Evolutionary conservation across 2,888 invertebrate species (phyloP), one percentile per base, ranked within the genome.

Genomic region (Metellina segmentata): DNA sequence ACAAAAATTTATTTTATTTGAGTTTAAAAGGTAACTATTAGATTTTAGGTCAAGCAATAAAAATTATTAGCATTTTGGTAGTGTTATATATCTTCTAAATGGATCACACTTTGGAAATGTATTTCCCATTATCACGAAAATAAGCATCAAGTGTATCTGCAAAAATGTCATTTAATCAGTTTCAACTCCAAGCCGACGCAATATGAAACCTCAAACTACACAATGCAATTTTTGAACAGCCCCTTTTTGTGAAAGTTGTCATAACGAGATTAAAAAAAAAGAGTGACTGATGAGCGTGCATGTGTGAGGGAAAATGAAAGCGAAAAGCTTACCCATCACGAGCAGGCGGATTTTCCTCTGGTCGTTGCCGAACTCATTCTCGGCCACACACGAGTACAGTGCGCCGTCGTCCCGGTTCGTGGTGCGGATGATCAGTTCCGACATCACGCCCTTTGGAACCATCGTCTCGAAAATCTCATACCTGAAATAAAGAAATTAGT

Each of bases 391-490:
- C 19, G 93, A 91, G 82, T 94, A 94, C 1, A 93, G 92, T 6
- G 93, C 93, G 1, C 93, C 93, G 70, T 94, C 94, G 51, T 93
- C 93, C 6, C 93, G 83, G 53, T 93, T 93, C 6, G 93, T 93
- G 6, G 93, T 90, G 11, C 93, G 92, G n/a, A 94, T 92, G 9
- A 93, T 91, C 78, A 94, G 81, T 78, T 93, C 94, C 6, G 94
- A 94, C 20, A 90, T 82, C 7, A 94, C 85, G 1, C 94, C 94
- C 72, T 91, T 92, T 5, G 93, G 85, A 19, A 85, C 92, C 49
- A 92, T 81, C 0, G 93, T 93, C 52, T 94, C 94, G 53, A 93
- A 93, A 20, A 94, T 93, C 34, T 93, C 93, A 85, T 93, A 94
- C 52, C 93, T 93, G 72, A 7, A 61, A 20, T 19, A 7, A 34